phyloP scores from a whole-genome alignment of 2,888 invertebrate species.

The Colostygia pectinataria region DNA sequence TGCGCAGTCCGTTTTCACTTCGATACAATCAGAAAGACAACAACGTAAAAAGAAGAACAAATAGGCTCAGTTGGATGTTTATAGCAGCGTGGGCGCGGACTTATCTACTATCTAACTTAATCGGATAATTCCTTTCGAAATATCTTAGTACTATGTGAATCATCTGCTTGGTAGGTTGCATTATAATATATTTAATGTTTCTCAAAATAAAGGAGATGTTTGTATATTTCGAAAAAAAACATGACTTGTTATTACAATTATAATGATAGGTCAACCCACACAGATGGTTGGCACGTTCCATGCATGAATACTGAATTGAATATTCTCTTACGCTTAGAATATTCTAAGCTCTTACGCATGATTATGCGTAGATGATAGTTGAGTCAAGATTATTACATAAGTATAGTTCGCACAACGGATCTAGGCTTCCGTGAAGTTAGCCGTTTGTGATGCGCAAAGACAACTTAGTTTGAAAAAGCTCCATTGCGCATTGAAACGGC shows the following conservation, averaged over 20 bases:
- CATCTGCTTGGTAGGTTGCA: slow-evolving; percentile 39
- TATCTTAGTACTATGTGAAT: slow-evolving; percentile 40
- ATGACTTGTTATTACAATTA: slow-evolving; percentile 48
- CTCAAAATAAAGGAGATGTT: slow-evolving; percentile 41
- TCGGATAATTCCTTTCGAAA: slow-evolving; percentile 52
- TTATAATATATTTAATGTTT: slow-evolving; percentile 46
- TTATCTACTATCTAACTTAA: slow-evolving; percentile 51
- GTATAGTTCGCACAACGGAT: too few relatives aligned
- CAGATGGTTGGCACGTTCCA: slow-evolving; percentile 34
- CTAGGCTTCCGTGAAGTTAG: too few relatives aligned
- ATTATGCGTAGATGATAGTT: slow-evolving; percentile 21
- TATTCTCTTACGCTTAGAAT: slow-evolving; percentile 32
- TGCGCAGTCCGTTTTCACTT: slow-evolving; percentile 43
- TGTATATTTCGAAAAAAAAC: slow-evolving; percentile 44
- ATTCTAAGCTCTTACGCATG: too few relatives aligned
- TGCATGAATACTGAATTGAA: slow-evolving; percentile 43
- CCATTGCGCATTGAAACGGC: too few relatives aligned
- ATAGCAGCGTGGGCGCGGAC: slow-evolving; percentile 48
- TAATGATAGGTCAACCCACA: slow-evolving; percentile 51
- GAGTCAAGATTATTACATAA: too few relatives aligned
- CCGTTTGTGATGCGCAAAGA: too few relatives aligned
- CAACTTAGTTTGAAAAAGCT: too few relatives aligned
- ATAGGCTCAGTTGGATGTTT: slow-evolving; percentile 42
- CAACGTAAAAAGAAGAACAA: slow-evolving; percentile 48
- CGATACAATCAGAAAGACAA: slow-evolving; percentile 34